Evolutionary conservation across 2,888 invertebrate genomes (phyloP).

Genomic region (Meganola albula): DNA sequence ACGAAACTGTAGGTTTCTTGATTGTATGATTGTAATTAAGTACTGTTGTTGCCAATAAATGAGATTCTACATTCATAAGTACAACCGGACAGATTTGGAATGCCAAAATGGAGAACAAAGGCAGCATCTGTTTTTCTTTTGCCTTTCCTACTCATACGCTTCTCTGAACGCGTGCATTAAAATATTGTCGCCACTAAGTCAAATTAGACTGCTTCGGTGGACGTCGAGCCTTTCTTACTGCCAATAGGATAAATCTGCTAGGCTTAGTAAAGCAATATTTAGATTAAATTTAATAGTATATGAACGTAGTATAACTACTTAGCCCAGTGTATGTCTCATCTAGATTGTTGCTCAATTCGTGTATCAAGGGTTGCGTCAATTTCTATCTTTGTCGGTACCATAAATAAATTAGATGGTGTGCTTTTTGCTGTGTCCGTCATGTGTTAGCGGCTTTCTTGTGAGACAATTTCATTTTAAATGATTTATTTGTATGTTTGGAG

Average conservation of each 20-base stretch:
- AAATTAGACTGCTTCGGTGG: too few species aligned
- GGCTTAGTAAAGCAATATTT: conserved; percentile 24
- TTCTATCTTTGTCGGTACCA: conserved; percentile 15
- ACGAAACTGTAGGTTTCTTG: too few species aligned
- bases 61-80: too few species aligned
- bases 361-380: conserved; percentile 12
- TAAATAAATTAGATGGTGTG: conserved; percentile 29
- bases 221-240: too few species aligned
- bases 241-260: conserved; percentile 7
- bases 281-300: conserved; percentile 13
- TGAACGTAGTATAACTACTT: conserved; percentile 35
- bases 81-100: too few species aligned
- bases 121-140: too few species aligned
- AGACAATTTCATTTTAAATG: conserved; percentile 21
- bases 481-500: conserved; percentile 5
- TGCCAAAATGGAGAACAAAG: too few species aligned
- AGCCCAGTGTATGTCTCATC: conserved; percentile 36
- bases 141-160: too few species aligned
- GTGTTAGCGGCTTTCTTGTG: conserved; percentile 13
- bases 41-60: too few species aligned
- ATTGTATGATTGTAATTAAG: too few species aligned
- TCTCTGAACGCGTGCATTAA: too few species aligned
- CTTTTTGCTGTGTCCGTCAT: conserved; percentile 31
- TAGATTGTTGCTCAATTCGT: conserved; percentile 34
- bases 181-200: too few species aligned